Evolutionary conservation across 2,888 invertebrate genomes (phyloP).

Genomic region (Tupiocoris notatus): DNA sequence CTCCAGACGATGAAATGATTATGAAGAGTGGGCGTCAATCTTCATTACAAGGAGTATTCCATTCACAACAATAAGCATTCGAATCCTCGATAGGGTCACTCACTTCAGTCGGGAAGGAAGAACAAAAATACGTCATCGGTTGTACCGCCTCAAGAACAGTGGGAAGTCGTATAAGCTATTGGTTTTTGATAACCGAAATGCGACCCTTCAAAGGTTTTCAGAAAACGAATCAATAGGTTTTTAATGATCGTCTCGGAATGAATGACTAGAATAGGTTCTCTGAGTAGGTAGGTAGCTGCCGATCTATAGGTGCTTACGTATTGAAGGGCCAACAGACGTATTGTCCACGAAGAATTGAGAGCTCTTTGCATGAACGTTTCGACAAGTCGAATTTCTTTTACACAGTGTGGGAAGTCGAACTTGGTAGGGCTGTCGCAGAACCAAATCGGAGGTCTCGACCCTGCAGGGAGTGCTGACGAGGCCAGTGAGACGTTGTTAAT

Average conservation of each 20-base stretch:
- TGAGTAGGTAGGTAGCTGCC: background rate
- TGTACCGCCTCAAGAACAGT: background rate
- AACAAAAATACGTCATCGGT: background rate
- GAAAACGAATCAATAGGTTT: background rate
- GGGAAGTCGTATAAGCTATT: background rate
- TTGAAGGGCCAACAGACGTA: background rate
- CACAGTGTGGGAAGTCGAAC: background rate
- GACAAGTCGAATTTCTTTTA: background rate
- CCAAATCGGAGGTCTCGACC: background rate
- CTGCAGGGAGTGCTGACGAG: background rate
- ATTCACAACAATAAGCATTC: background rate
- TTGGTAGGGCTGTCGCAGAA: too few relatives aligned
- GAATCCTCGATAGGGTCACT: too few relatives aligned
- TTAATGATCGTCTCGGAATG: background rate
- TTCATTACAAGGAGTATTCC: background rate
- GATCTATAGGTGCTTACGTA: too few relatives aligned
- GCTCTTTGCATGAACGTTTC: background rate
- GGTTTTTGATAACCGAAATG: background rate
- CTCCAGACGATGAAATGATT: too few relatives aligned
- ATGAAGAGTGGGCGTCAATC: background rate
- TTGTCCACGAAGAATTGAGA: background rate
- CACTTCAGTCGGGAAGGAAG: background rate
- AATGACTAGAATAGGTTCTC: background rate
- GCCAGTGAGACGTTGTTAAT: background rate
- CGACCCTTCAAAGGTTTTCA: background rate